Conservation (phyloP, 1,140 invertebrate species). For the Euura saliciscinereae region DNA sequence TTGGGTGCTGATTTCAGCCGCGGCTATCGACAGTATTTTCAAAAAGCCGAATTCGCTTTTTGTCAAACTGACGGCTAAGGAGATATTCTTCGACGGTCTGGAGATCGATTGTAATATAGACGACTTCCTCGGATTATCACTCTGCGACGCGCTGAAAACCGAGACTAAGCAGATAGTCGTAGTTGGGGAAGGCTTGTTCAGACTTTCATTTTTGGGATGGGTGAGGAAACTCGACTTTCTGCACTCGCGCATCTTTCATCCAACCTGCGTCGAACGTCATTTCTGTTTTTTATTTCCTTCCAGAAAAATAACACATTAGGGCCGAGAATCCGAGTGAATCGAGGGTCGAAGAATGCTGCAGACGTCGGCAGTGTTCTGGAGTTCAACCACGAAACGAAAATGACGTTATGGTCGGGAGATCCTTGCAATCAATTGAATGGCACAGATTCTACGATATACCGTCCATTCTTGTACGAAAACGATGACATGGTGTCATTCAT, state of each 20-base stretch:
- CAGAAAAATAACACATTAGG: slow-evolving; percentile 68
- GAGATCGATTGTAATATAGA: slow-evolving; percentile 72
- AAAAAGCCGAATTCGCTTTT: slow-evolving; percentile 67
- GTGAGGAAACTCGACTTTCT: too few relatives aligned
- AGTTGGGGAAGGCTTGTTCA: slow-evolving; percentile 66
- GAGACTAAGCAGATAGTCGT: slow-evolving; percentile 61
- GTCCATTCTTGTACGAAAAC: slow-evolving; percentile 68
- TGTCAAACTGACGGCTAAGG: slow-evolving; percentile 65
- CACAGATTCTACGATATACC: slow-evolving; percentile 79
- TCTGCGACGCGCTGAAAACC: slow-evolving; percentile 70
- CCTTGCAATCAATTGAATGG: slow-evolving; percentile 74
- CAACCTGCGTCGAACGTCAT: too few relatives aligned
- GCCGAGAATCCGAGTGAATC: slow-evolving; percentile 67
- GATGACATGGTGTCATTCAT: slow-evolving; percentile 68
- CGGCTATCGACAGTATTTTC: slow-evolving; percentile 64
- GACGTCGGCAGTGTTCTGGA: slow-evolving; percentile 72
- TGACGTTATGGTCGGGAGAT: slow-evolving; percentile 66
- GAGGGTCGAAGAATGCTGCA: slow-evolving; percentile 71
- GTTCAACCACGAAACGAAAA: slow-evolving; percentile 63
- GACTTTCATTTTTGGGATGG: slow-evolving; percentile 72
- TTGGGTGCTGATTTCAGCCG: slow-evolving; percentile 41
- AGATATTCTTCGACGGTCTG: slow-evolving; percentile 74
- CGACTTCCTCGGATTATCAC: slow-evolving; percentile 72
- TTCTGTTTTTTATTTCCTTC: too few relatives aligned
- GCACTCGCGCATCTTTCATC: too few relatives aligned